Base-by-base conservation (phyloP, 2,113 vertebrate genomes). In the Dendropsophus ebraccatus region DNA sequence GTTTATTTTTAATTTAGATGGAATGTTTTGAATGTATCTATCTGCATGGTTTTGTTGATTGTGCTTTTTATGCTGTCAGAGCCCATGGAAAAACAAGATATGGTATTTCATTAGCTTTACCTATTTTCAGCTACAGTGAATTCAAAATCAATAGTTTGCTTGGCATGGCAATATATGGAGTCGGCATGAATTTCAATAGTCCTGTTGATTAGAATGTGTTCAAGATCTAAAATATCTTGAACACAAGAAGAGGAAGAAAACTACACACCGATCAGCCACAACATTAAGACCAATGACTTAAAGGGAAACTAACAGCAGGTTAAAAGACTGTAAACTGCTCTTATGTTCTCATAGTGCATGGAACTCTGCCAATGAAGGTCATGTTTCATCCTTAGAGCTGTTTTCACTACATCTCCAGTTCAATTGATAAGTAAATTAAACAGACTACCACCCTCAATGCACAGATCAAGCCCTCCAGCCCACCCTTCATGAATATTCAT, bases 1-100 rank as follows among this genome's bases (percentile, higher is more conserved):
- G 58, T 54, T 12, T 85, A 69, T 86, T 52, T 79, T 78, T 85
- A 70, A 86, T 80, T 80, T 87, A 50, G 67, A 47, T 74, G n/a
- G 23, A 32, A 81, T 74, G 69, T 50, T 30, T 70, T 12, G 45
- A 28, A 81, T 62, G 58, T 73, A 47, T 56, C 67, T 73, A 81
- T 81, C 35, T 81, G 35, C 52, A 49, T 62, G n/a, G 30, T 74
- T 30, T 11, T 72, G 50, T 69, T 35, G 17, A 81, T 72, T 67
- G 47, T 72, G 37, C 10, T 58, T 50, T 86, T 45, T 37, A 11
- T 74, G 67, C 52, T 74, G 83, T 41, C 30, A 85, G 77, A 80
- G 30, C 28, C 28, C 25, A 28, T 52, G 54, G 67, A 74, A 73
- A 73, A 62, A 62, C 72, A 84, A 76, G 56, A 84, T 76, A 75